Percentiles rank a stretch among this genome's conserved stretches.
Evolutionary conservation across 2,113 vertebrate species (phyloP).

Genomic region (Talpa occidentalis): DNA sequence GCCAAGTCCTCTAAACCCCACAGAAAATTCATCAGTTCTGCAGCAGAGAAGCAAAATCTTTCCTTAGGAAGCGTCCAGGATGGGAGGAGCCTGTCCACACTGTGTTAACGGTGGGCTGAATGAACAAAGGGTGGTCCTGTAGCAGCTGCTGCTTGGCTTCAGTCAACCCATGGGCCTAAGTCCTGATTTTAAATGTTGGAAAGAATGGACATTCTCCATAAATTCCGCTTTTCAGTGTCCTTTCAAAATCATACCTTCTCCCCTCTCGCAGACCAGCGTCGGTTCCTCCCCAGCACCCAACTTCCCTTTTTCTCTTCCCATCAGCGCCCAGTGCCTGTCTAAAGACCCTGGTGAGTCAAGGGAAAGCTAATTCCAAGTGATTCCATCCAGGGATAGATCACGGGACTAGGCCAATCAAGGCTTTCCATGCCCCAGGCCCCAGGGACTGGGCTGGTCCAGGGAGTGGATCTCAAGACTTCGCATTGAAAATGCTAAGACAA

Average conservation of each 20-base stretch:
- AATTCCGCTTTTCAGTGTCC: neutral
- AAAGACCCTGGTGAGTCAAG: neutral
- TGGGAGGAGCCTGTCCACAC: neutral
- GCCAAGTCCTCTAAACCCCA: neutral
- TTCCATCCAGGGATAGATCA: neutral
- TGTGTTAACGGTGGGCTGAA: rapidly evolving
- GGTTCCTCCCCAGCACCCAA: neutral
- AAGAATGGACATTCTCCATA: neutral
- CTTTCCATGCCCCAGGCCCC: neutral
- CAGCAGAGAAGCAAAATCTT: neutral
- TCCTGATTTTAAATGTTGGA: neutral
- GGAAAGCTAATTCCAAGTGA: conserved; percentile 4
- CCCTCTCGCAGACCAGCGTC: neutral
- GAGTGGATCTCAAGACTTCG: neutral
- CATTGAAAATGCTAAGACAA: neutral
- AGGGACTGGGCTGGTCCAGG: neutral
- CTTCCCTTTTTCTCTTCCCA: neutral
- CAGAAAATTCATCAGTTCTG: neutral
- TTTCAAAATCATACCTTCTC: neutral
- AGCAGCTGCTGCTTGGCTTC: neutral
- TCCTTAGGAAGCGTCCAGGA: neutral
- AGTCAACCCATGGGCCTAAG: neutral
- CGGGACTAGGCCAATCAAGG: neutral
- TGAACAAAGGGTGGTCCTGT: neutral
- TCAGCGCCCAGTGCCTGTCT: neutral